Evolutionary conservation across 2,888 invertebrate species (phyloP).

Genomic region (Boloria selene): DNA sequence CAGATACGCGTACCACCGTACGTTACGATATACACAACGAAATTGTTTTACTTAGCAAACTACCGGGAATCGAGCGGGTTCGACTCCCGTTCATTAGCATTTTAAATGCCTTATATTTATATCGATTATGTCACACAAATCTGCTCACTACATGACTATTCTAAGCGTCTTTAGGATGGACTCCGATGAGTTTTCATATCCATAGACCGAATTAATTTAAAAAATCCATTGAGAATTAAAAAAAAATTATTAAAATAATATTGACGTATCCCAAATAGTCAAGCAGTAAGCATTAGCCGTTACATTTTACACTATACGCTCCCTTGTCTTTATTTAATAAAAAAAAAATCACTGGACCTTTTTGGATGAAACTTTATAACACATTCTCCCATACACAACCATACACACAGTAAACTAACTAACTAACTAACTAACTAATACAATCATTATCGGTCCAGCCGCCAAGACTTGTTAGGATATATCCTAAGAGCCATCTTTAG

Average conservation of each 20-base stretch:
- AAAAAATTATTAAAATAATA: conserved; percentile 8
- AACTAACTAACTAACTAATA: too few species aligned
- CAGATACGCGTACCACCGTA: conserved; percentile 58
- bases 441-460: conserved; percentile 31
- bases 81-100: conserved; percentile 35
- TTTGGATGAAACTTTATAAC: conserved; percentile 29
- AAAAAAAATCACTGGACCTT: conserved; percentile 31
- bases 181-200: too few species aligned
- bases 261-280: neutral
- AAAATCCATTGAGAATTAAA: conserved; percentile 1
- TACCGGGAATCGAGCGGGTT: conserved; percentile 2
- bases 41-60: conserved; percentile 19
- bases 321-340: conserved; percentile 21
- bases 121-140: conserved; percentile 34
- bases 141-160: conserved; percentile 25
- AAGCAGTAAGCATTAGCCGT: conserved; percentile 8
- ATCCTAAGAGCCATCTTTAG: too few species aligned
- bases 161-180: neutral
- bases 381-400: conserved; percentile 20
- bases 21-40: conserved; percentile 25
- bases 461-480: neutral
- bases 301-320: conserved; percentile 23
- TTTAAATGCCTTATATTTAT: conserved; percentile 43
- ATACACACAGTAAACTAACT: conserved; percentile 11
- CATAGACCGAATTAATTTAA: neutral